phyloP scores from a whole-genome alignment of 2,888 invertebrate species.

The Tiliacea aurago region DNA sequence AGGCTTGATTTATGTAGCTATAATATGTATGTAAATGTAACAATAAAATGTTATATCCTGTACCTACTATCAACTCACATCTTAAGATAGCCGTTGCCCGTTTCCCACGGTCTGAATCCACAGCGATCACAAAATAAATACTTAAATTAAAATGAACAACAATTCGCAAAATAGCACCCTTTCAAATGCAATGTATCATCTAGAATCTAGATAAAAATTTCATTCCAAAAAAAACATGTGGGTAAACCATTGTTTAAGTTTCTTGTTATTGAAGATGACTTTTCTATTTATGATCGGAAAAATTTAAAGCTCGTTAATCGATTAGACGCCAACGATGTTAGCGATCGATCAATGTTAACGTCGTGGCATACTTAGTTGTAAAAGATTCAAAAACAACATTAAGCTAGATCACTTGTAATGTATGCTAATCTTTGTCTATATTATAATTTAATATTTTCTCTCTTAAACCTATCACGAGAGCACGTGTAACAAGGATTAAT shows the following conservation, averaged over 20 bases:
- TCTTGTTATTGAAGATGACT: constrained; percentile 24
- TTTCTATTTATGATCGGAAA: constrained; percentile 26
- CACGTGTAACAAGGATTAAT: constrained; percentile 57
- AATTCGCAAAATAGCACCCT: constrained; percentile 18
- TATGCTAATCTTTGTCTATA: constrained; percentile 23
- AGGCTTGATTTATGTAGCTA: not conserved
- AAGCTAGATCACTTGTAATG: constrained; percentile 23
- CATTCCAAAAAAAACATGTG: not conserved
- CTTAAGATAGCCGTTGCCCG: not conserved
- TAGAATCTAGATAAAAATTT: not conserved
- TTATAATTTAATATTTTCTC: constrained; percentile 28
- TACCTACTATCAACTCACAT: constrained; percentile 1
- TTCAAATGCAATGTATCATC: constrained; percentile 31
- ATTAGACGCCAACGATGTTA: constrained; percentile 24
- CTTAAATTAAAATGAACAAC: constrained; percentile 22
- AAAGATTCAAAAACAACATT: constrained; percentile 42
- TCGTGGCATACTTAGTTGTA: constrained; percentile 29
- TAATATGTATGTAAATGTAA: not conserved
- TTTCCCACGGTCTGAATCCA: not conserved
- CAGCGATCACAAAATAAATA: constrained; percentile 17
- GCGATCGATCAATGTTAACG: constrained; percentile 28
- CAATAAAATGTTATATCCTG: constrained; percentile 2
- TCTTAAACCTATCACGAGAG: constrained; percentile 15
- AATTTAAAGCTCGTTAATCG: constrained; percentile 32
- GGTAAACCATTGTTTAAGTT: not conserved